Evolutionary conservation across 2,888 invertebrate species (phyloP).

Genomic region (Nezara viridula): DNA sequence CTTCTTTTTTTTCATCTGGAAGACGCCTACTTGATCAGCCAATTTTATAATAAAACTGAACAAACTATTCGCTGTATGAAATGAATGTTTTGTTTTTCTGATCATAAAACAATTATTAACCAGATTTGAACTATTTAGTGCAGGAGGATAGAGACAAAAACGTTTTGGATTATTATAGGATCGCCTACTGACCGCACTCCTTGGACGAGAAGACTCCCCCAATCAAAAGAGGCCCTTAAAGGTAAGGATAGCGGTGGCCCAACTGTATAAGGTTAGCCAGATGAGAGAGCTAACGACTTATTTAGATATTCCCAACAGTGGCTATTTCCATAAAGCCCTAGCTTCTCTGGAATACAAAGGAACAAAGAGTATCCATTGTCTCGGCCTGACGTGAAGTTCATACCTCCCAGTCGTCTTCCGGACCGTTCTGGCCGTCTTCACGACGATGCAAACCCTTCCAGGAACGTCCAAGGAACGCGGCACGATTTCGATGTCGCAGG

Average conservation of each 20-base stretch:
- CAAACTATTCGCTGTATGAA: too few species aligned
- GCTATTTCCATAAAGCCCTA: conserved; percentile 61
- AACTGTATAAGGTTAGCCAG: conserved; percentile 33
- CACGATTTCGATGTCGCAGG: conserved; percentile 53
- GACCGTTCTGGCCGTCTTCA: conserved; percentile 30
- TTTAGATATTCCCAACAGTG: conserved; percentile 37
- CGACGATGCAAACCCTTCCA: conserved; percentile 49
- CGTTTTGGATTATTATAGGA: background rate
- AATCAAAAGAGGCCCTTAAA: conserved; percentile 28
- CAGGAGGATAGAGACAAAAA: background rate
- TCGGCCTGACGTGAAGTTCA: conserved; percentile 51
- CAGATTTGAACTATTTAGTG: background rate
- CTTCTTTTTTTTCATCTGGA: too few species aligned
- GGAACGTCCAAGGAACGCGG: conserved; percentile 2
- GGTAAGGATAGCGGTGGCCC: background rate
- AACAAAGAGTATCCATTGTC: conserved; percentile 60
- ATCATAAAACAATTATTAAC: background rate
- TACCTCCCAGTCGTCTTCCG: conserved; percentile 48
- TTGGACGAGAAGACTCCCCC: background rate
- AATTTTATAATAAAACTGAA: too few species aligned
- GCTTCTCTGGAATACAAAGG: conserved; percentile 60
- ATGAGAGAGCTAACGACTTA: conserved; percentile 47
- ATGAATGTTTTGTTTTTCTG: too few species aligned
- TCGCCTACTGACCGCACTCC: background rate
- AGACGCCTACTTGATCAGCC: too few species aligned